Base-by-base conservation (phyloP, 2,888 invertebrate species). In the Dorcus parallelipipedus region DNA sequence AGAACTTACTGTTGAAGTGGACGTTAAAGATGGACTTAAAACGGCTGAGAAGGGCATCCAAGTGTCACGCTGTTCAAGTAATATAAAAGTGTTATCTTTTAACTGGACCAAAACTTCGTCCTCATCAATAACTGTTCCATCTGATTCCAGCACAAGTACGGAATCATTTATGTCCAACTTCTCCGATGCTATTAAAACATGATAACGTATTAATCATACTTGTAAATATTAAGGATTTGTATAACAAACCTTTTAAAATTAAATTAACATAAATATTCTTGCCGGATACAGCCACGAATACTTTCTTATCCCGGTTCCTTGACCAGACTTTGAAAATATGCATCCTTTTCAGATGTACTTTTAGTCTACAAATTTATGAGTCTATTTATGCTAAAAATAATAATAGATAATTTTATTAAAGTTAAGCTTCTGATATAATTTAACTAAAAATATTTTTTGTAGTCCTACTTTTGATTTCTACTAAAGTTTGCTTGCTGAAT, bases 141-240 rank as follows among this genome's bases (percentile, higher is more conserved):
- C 54, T n/a, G 40, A 41, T 55, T 54, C 54, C 2, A 58, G 26
- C 2, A 49, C 58, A 9, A 58, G n/a, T 20, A 9, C 42, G 10
- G 10, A 33, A 9, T 54, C 59, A 51, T 59, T 49, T 2, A 56
- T 45, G 9, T 59, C 17, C n/a, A 55, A 10, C 33, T 50, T 51
- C 17, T 39, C 9, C 3, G 51, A 59, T 4, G 14, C 14, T 26
- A 5, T 26, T 26, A 26, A 26, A 26, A 26, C 26, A 26, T 5
- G 14, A 14, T 14, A 14, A 14, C 14, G 14, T 14, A 14, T 14
- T 14, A 14, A 14, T 14, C 14, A 1, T 14, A 14, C 14, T 14
- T 14, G 14, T 14, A 14, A 14, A 14, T 14, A 14, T 14, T 14
- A 14, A 14, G 14, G 2, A 26, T 26, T 26, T 26, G 26, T 17